Conservation (phyloP, 2,888 invertebrate species). For the Drosophila pseudotalamancana region DNA sequence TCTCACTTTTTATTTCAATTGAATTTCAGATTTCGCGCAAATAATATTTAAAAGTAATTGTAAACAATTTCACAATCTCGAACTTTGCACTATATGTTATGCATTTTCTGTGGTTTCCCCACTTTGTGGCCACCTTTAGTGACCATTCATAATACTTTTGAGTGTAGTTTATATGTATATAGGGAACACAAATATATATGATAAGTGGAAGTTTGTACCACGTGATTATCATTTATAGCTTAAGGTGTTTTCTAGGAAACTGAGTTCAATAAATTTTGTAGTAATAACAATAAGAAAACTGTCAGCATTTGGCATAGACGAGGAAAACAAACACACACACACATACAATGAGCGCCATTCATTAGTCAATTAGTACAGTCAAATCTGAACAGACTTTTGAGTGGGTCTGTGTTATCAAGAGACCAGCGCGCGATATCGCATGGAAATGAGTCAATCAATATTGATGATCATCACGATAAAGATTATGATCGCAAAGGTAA, state of each 20-base stretch:
- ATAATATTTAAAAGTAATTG: not conserved
- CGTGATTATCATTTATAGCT: constrained; percentile 48
- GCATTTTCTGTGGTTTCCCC: constrained; percentile 7
- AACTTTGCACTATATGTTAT: not conserved
- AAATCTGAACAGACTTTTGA: constrained; percentile 36
- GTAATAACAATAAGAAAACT: constrained; percentile 49
- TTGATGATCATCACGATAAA: constrained; percentile 6
- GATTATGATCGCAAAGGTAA: constrained; percentile 3
- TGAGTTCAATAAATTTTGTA: constrained; percentile 37
- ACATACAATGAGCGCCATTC: constrained; percentile 67
- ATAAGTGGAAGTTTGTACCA: constrained; percentile 19
- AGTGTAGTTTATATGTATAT: constrained; percentile 2
- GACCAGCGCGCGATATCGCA: constrained; percentile 50
- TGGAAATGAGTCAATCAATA: constrained; percentile 55
- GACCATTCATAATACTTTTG: constrained; percentile 23
- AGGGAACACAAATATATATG: too few relatives aligned
- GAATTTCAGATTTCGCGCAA: not conserved
- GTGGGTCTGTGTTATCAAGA: constrained; percentile 44
- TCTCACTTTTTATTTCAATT: not conserved
- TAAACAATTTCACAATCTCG: not conserved
- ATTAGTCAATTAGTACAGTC: constrained; percentile 58
- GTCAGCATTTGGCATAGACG: constrained; percentile 38
- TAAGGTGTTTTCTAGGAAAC: constrained; percentile 38
- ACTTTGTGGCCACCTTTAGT: not conserved
- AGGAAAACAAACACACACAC: constrained; percentile 34